phyloP scores from a whole-genome alignment of 1,140 invertebrate species.

The Brachionus sp. region DNA sequence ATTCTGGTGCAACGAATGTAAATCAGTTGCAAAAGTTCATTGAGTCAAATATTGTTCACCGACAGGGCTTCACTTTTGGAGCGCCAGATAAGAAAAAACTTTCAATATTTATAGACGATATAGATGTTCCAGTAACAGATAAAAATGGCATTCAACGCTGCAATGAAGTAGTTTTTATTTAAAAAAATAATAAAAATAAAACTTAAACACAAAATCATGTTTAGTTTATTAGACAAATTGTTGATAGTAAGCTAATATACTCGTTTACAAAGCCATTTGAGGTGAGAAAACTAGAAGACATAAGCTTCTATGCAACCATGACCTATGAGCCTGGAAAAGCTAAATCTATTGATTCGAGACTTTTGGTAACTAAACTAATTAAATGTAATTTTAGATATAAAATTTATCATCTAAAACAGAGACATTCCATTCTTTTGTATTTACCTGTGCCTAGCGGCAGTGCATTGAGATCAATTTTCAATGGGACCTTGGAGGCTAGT shows the following conservation, averaged over 20 bases:
- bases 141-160: conserved; percentile 34
- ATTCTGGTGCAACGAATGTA: conserved; percentile 56
- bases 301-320: conserved; percentile 16
- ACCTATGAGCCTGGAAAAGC: conserved; percentile 48
- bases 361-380: conserved; percentile 51
- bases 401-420: conserved; percentile 48
- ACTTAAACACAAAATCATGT: background rate
- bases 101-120: conserved; percentile 58
- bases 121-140: conserved; percentile 52
- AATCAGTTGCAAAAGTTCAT: conserved; percentile 57
- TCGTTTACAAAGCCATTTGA: conserved; percentile 58
- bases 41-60: conserved; percentile 57
- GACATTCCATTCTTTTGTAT: conserved; percentile 58
- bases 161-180: background rate
- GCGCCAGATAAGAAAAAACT: conserved; percentile 58
- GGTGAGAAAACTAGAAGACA: conserved; percentile 53
- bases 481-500: conserved; percentile 50
- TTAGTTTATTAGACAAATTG: conserved; percentile 55
- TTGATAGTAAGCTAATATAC: conserved; percentile 56
- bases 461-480: conserved; percentile 52
- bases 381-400: background rate
- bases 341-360: conserved; percentile 52
- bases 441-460: conserved; percentile 53
- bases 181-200: background rate
- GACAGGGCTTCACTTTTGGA: conserved; percentile 60